These are phyloP conservation scores for Troides helena DNA, from an alignment of 2,888 invertebrate species.

Conservation along the genomic window DNA sequence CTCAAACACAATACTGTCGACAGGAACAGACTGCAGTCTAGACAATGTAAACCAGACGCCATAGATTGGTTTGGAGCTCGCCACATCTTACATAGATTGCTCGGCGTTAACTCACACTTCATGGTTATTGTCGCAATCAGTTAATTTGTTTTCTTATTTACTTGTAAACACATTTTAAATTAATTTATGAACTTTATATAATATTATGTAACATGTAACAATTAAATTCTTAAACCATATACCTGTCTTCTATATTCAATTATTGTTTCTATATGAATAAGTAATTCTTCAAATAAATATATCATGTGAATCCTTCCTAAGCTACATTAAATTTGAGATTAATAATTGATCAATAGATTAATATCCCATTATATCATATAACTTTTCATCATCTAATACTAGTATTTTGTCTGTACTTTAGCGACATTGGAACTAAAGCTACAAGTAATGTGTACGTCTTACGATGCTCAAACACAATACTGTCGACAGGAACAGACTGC, in stretches of 20 bases:
- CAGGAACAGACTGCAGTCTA: conserved; percentile 51
- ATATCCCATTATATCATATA: too few species aligned
- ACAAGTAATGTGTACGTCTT: conserved; percentile 29
- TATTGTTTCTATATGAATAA: too few species aligned
- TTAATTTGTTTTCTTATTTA: conserved; percentile 18
- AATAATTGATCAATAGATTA: too few species aligned
- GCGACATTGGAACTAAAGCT: conserved; percentile 10
- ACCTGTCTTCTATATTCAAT: too few species aligned
- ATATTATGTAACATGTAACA: too few species aligned
- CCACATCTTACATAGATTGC: conserved; percentile 20
- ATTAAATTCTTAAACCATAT: too few species aligned
- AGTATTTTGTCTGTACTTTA: too few species aligned
- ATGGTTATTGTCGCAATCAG: conserved; percentile 13
- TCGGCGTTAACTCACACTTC: conserved; percentile 19
- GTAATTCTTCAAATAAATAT: too few species aligned
- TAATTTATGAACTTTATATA: too few species aligned
- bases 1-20: conserved; percentile 45
- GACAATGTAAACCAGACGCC: conserved; percentile 41
- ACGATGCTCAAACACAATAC: conserved; percentile 44
- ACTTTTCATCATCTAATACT: too few species aligned
- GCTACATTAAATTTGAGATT: too few species aligned
- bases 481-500: conserved; percentile 45
- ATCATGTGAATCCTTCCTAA: too few species aligned
- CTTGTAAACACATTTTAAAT: neutral
- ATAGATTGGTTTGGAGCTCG: conserved; percentile 28